A percentile compares a stretch with the other conserved stretches of the same genome.
phyloP scores from a whole-genome alignment of 2,113 vertebrate species.

The Ursus arctos region DNA sequence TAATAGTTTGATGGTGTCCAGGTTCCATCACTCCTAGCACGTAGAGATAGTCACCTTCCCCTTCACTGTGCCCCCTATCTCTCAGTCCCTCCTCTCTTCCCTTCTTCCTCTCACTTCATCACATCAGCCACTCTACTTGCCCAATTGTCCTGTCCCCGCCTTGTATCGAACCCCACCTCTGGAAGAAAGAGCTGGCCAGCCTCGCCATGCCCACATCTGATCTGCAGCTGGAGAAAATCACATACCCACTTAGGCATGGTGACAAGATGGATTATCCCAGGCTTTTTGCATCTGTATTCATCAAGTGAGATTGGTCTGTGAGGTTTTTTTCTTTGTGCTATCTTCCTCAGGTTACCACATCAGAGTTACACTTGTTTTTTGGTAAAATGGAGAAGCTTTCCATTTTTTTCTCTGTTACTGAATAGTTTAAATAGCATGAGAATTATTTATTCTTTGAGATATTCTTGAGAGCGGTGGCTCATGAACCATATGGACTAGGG shows the following conservation, averaged over 20 bases:
- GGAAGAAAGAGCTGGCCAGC: background rate
- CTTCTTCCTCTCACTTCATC: background rate
- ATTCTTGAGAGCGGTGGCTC: background rate
- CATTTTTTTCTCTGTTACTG: background rate
- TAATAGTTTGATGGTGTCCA: background rate
- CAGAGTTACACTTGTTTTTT: conserved; percentile 1
- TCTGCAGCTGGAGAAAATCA: conserved; percentile 12
- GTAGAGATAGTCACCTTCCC: background rate
- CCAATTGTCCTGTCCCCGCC: background rate
- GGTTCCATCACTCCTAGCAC: background rate
- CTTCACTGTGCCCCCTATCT: background rate
- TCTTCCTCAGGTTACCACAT: background rate
- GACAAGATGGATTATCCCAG: background rate
- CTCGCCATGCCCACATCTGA: background rate
- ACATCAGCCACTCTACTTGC: background rate
- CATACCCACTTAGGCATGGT: background rate
- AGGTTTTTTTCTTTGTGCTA: background rate
- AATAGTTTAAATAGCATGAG: conserved; percentile 43
- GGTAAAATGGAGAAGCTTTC: background rate
- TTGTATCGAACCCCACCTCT: background rate
- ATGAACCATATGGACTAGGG: background rate
- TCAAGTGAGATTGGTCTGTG: conserved; percentile 1
- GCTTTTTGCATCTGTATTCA: conserved; percentile 41
- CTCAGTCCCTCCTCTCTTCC: background rate
- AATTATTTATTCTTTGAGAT: conserved; percentile 32